These are phyloP conservation scores for Athalia rosae DNA, from an alignment of 2,888 invertebrate genomes.

Conservation along the genomic window DNA sequence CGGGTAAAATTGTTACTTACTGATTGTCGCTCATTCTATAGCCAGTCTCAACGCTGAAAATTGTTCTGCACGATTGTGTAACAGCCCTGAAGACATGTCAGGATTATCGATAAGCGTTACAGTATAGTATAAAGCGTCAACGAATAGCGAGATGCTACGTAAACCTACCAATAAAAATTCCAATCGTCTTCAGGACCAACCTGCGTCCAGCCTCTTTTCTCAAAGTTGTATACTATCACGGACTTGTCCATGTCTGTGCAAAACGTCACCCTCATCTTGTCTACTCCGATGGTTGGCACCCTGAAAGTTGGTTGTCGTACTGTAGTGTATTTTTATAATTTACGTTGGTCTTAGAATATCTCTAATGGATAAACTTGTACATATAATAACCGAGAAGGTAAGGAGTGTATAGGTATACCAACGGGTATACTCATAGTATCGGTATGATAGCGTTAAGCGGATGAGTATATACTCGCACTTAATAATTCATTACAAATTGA, in stretches of 20 bases:
- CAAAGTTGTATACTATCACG: conserved; percentile 93
- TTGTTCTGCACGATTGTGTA: conserved; percentile 91
- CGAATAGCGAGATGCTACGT: no score
- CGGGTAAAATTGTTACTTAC: conserved; percentile 73
- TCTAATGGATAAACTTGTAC: neutral
- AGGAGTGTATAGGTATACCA: no score
- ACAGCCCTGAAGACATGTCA: conserved; percentile 79
- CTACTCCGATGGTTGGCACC: conserved; percentile 63
- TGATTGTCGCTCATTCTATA: conserved; percentile 95
- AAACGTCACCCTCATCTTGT: conserved; percentile 78
- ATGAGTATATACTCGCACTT: neutral
- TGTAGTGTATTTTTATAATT: neutral
- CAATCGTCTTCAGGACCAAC: conserved; percentile 94
- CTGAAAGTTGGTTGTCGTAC: conserved; percentile 48
- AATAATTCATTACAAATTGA: neutral
- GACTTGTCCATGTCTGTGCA: conserved; percentile 96
- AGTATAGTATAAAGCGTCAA: neutral
- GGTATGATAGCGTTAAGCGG: no score
- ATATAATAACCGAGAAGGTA: neutral
- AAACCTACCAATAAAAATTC: conserved; percentile 91
- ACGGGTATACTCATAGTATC: no score
- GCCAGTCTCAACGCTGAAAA: conserved; percentile 94
- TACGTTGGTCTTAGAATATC: neutral
- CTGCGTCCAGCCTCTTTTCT: conserved; percentile 92
- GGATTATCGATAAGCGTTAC: neutral